Evolutionary conservation across 2,797 vertebrate genomes (phyloP).

Genomic region (Sebastes diploproa): DNA sequence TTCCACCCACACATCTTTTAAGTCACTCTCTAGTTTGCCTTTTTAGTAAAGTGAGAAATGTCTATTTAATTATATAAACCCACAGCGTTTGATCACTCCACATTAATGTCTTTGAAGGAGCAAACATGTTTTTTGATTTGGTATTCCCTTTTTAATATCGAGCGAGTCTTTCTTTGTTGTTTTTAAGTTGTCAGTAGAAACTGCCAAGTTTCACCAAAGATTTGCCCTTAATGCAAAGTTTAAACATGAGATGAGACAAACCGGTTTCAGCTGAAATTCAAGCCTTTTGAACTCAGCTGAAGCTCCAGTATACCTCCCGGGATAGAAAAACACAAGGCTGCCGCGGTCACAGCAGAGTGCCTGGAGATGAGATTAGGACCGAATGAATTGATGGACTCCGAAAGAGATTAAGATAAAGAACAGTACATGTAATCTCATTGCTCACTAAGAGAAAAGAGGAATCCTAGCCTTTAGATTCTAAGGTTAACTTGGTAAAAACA

Average conservation of each 20-base stretch:
- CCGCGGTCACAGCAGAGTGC: conserved; percentile 55
- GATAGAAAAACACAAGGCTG: conserved; percentile 53
- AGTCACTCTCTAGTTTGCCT: conserved; percentile 12
- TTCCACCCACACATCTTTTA: conserved; percentile 11
- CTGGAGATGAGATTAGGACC: conserved; percentile 76
- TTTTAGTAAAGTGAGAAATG: conserved; percentile 42
- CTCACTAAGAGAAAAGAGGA: conserved; percentile 73
- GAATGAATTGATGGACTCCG: conserved; percentile 75
- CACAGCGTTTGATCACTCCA: conserved; percentile 47
- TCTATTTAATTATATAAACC: conserved; percentile 51
- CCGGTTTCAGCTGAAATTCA: conserved; percentile 24
- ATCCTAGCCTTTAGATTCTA: conserved; percentile 61
- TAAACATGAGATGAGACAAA: conserved; percentile 26
- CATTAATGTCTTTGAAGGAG: conserved; percentile 52
- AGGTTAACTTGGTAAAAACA: conserved; percentile 58
- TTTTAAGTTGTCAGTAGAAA: conserved; percentile 31
- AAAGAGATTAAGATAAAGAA: conserved; percentile 80
- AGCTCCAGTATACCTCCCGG: conserved; percentile 1
- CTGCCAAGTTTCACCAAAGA: conserved; percentile 7
- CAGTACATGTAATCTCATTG: conserved; percentile 76
- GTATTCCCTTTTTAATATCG: conserved; percentile 58
- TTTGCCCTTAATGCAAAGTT: conserved; percentile 24
- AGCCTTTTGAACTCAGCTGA: conserved; percentile 40
- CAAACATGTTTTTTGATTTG: conserved; percentile 54
- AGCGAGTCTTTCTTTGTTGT: conserved; percentile 32